phyloP scores from a whole-genome alignment of 1,140 invertebrate genomes.

The Mercenaria mercenaria region DNA sequence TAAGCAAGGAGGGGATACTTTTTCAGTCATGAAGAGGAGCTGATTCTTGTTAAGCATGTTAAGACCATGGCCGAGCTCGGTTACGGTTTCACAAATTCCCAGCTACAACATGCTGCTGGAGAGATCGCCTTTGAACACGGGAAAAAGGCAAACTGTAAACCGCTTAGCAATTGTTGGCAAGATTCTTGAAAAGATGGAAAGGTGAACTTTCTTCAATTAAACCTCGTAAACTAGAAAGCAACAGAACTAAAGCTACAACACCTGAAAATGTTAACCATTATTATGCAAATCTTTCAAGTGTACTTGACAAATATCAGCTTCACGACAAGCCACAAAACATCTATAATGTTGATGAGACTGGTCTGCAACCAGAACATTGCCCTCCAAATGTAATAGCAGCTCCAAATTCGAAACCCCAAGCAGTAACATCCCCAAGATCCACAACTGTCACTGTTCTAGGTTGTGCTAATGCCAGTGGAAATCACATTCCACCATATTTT shows the following conservation, averaged over 20 bases:
- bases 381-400: background rate
- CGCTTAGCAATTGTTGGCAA: slow-evolving; percentile 20
- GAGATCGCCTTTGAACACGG: background rate
- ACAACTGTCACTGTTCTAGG: too few relatives aligned
- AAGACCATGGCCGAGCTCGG: slow-evolving; percentile 50
- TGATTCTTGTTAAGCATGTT: slow-evolving; percentile 29
- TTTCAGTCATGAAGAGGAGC: too few relatives aligned
- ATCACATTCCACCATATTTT: slow-evolving; percentile 13
- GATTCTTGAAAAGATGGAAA: slow-evolving; percentile 33
- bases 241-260: background rate
- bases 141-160: slow-evolving; percentile 27
- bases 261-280: slow-evolving; percentile 11
- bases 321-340: too few relatives aligned
- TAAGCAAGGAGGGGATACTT: too few relatives aligned
- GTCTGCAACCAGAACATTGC: slow-evolving; percentile 18
- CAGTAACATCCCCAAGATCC: too few relatives aligned
- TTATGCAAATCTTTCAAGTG: background rate
- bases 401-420: background rate
- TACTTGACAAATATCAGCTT: background rate
- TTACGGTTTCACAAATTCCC: too few relatives aligned
- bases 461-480: background rate
- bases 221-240: background rate
- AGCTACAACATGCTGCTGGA: too few relatives aligned
- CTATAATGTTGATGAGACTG: slow-evolving; percentile 33
- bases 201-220: background rate